Conservation (phyloP, 2,113 vertebrate species). For the Nasalis larvatus region DNA sequence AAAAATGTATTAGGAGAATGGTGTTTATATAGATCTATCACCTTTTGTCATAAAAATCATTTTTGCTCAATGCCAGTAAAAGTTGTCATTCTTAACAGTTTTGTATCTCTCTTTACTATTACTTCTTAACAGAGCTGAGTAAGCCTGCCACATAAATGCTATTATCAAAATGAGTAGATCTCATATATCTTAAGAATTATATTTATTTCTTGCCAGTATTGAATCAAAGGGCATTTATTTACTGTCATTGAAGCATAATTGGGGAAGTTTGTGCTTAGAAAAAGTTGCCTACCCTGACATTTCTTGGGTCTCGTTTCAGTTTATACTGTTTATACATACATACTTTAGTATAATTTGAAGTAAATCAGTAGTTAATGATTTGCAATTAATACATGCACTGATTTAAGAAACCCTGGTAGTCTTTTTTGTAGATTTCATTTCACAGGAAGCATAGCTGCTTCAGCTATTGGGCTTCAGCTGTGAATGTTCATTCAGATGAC, state of each 20-base stretch:
- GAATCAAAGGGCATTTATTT: neutral
- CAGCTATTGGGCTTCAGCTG: neutral
- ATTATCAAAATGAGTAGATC: neutral
- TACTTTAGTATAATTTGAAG: slow-evolving; percentile 15
- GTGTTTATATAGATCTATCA: neutral
- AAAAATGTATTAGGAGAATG: neutral
- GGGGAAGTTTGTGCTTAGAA: slow-evolving; percentile 19
- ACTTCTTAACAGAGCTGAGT: neutral
- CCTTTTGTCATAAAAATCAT: neutral
- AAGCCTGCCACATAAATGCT: neutral
- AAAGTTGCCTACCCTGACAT: neutral
- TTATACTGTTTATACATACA: neutral
- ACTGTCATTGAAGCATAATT: neutral
- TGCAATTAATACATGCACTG: neutral
- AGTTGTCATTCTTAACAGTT: neutral
- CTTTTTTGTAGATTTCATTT: neutral
- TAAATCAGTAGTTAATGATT: neutral
- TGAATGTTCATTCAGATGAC: neutral
- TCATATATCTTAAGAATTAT: neutral
- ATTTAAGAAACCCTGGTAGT: neutral
- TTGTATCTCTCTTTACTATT: neutral
- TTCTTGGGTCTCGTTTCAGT: slow-evolving; percentile 17
- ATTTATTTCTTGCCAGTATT: neutral
- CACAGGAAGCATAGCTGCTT: neutral
- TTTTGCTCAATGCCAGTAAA: neutral